A percentile compares a stretch with the other conserved stretches of the same genome.
Evolutionary conservation across 2,888 invertebrate species (phyloP).

Genomic region (Trichogramma dendrolimi): DNA sequence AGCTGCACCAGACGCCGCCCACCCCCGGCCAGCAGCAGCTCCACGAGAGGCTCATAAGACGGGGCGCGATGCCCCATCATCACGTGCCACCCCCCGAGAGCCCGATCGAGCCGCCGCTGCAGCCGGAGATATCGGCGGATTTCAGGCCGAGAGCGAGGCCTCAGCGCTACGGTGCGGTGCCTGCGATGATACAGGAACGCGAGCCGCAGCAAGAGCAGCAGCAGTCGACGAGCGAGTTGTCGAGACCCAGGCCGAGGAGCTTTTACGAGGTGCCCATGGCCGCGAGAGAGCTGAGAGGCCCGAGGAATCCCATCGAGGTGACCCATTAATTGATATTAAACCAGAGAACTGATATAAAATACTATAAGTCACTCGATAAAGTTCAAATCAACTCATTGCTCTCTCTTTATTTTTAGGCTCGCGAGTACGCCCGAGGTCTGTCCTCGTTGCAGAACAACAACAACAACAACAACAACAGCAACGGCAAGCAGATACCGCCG

Average conservation of each 20-base stretch:
- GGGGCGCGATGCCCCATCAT: slow-evolving; percentile 25
- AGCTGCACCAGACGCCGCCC: background rate
- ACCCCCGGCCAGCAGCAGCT: slow-evolving; percentile 18
- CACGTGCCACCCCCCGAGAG: slow-evolving; percentile 9
- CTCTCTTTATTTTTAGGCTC: background rate
- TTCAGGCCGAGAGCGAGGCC: slow-evolving; percentile 31
- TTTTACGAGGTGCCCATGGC: slow-evolving; percentile 48
- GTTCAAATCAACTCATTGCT: background rate
- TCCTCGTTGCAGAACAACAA: background rate
- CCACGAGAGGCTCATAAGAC: slow-evolving; percentile 35
- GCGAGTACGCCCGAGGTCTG: slow-evolving; percentile 23
- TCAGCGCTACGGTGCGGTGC: slow-evolving; percentile 43
- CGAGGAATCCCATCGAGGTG: slow-evolving; percentile 41
- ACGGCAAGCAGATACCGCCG: slow-evolving; percentile 14
- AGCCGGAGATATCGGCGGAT: slow-evolving; percentile 33
- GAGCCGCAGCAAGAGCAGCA: slow-evolving; percentile 36
- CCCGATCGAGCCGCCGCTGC: background rate
- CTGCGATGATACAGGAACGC: slow-evolving; percentile 36
- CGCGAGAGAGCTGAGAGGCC: slow-evolving; percentile 44
- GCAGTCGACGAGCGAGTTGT: slow-evolving; percentile 28
- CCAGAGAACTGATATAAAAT: background rate
- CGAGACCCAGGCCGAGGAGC: slow-evolving; percentile 46
- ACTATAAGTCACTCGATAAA: background rate
- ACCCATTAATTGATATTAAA: slow-evolving; percentile 2
- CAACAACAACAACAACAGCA: background rate